Base-by-base conservation (phyloP, 2,888 invertebrate species). In the Cerceris rybyensis region DNA sequence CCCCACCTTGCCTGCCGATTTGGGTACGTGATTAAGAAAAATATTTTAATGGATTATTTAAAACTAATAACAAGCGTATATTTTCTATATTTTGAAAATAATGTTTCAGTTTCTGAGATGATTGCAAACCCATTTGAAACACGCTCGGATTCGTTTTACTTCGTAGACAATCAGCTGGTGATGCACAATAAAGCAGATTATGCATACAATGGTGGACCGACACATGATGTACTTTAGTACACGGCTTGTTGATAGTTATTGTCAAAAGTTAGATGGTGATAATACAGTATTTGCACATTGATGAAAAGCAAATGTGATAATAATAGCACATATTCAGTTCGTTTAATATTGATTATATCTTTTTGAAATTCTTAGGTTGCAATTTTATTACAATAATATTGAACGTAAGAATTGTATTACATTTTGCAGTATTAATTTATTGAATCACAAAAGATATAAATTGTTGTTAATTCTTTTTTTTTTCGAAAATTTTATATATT, bases 141-240 rank as follows among this genome's bases (percentile, higher is more conserved):
- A 9, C 96, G 98, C 86, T 99, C 99, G 0, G 99, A 99, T 93
- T 98, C 98, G 90, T 99, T 99, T 94, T 99, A 99, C 93, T 99
- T 99, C 93, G 99, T 99, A 77, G 98, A 99, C 93, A 97, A 98
- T 93, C 95, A 95, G 89, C 95, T 99, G 75, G 97, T 99, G 81
- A 99, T 99, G 99, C 99, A 99, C 94, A 99, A 99, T 93, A 99
- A 99, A 94, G 99, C 99, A 52, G 99, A 99, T 93, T 99, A 99
- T 93, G 98, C 99, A 64, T 99, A 98, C 93, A 97, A 98, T 89
- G 98, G 98, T 75, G 97, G 97, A 84, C 93, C 80, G 55, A 94
- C 78, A 55, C 83, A 86, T 9, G 87, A 87, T 68, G 64, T 84
- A 78, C 86, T 84, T 79, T 86, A 86, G 72, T 78, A 70, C 70